phyloP scores from a whole-genome alignment of 2,888 invertebrate genomes.

The Cryptocheilus praepositus region DNA sequence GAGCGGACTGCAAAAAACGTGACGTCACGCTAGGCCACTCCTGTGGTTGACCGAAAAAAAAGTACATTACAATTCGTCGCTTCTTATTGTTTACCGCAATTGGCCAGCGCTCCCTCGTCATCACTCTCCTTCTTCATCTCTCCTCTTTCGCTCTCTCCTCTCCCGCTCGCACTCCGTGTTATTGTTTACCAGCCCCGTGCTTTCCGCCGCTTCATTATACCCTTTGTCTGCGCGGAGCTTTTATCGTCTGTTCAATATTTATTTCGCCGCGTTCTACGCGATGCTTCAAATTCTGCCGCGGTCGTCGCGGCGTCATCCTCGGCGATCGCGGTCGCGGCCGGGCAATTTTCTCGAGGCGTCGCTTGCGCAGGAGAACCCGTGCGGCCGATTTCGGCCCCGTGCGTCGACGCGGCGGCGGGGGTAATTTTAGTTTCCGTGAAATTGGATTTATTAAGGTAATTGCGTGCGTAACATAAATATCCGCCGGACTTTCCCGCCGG shows the following conservation, averaged over 20 bases:
- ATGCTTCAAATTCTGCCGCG: conserved; percentile 30
- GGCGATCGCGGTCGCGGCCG: not conserved
- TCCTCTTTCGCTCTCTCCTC: conserved; percentile 24
- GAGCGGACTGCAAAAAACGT: conserved; percentile 55
- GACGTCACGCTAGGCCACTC: conserved; percentile 61
- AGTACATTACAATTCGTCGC: conserved; percentile 19
- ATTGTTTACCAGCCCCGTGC: conserved; percentile 37
- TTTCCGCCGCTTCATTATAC: conserved; percentile 44
- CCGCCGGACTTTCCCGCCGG: too few relatives aligned
- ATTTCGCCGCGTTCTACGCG: conserved; percentile 27
- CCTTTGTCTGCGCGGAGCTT: conserved; percentile 39
- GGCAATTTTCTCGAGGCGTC: not conserved
- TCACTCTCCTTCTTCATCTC: not conserved
- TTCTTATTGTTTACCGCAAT: conserved; percentile 40
- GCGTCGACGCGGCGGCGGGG: too few relatives aligned
- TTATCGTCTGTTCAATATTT: conserved; percentile 43
- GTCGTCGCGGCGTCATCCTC: not conserved
- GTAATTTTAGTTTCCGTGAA: too few relatives aligned
- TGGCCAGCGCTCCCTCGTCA: conserved; percentile 20
- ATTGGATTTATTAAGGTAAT: too few relatives aligned
- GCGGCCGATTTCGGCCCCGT: too few relatives aligned
- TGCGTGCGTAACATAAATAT: too few relatives aligned
- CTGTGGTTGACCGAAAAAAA: conserved; percentile 57
- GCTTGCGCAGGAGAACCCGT: too few relatives aligned
- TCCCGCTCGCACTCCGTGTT: conserved; percentile 26